These are phyloP conservation scores for Seriola dumerili DNA, from an alignment of 2,113 vertebrate genomes.

Conservation along the genomic window DNA sequence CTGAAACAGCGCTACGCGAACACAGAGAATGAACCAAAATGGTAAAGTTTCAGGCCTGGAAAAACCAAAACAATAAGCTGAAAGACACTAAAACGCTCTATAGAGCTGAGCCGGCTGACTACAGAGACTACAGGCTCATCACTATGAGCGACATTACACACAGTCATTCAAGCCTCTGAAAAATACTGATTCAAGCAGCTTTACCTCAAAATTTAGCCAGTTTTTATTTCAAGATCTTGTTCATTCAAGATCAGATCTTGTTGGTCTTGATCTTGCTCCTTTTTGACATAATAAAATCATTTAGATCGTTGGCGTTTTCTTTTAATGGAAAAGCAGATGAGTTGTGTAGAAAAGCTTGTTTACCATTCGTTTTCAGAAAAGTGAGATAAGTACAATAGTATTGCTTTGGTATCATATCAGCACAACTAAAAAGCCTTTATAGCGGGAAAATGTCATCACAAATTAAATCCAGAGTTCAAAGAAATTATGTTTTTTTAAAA, in stretches of 20 bases:
- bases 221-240: neutral
- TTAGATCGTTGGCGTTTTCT: no score
- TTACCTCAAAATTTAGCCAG: no score
- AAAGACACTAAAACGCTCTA: neutral
- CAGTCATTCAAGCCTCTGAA: no score
- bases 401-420: neutral
- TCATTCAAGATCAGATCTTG: neutral
- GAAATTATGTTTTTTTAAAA: neutral
- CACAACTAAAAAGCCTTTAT: neutral
- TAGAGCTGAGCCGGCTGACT: no score
- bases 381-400: neutral
- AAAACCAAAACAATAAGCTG: slow-evolving; percentile 4
- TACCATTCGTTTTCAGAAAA: neutral
- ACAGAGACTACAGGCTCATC: no score
- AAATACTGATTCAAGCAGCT: neutral
- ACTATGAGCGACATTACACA: no score
- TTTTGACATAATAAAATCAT: neutral
- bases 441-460: neutral
- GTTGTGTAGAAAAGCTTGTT: neutral
- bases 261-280: no score
- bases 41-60: neutral
- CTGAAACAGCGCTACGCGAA: neutral
- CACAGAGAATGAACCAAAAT: neutral
- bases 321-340: neutral
- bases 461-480: neutral